Percentiles rank a stretch among this genome's conserved stretches.
Evolutionary conservation across 1,140 invertebrate genomes (phyloP).

Genomic region (Caenorhabditis briggsae): DNA sequence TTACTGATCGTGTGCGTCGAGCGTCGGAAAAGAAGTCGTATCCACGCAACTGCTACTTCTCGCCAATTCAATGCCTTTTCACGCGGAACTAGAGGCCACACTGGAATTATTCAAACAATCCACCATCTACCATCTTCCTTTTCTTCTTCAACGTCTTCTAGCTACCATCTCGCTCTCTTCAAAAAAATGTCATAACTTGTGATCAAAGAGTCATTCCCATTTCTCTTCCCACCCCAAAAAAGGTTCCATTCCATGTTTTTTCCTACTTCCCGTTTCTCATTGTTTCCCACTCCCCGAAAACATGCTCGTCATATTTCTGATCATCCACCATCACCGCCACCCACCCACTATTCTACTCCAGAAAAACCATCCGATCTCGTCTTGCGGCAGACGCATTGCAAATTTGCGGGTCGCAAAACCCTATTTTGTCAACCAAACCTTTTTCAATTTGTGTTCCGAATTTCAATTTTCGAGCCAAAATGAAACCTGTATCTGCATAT

Average conservation of each 20-base stretch:
- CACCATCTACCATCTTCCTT: neutral
- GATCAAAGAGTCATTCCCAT: conserved; percentile 50
- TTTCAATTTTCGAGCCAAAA: neutral
- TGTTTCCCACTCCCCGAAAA: neutral
- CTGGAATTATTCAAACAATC: neutral
- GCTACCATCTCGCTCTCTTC: neutral
- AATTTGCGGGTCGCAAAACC: conserved; percentile 50
- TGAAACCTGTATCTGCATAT: conserved; percentile 54
- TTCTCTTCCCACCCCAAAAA: neutral
- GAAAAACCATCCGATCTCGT: conserved; percentile 35
- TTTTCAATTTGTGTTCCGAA: conserved; percentile 7
- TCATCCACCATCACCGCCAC: neutral
- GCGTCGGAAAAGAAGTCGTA: conserved; percentile 68
- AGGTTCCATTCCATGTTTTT: conserved; percentile 34
- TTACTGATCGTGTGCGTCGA: conserved; percentile 58
- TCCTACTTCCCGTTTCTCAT: neutral
- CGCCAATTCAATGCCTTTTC: conserved; percentile 69
- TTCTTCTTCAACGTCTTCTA: neutral
- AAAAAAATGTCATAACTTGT: conserved; percentile 46
- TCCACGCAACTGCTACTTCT: conserved; percentile 68
- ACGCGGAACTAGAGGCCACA: conserved; percentile 38
- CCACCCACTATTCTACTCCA: conserved; percentile 3
- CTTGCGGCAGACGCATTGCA: conserved; percentile 49
- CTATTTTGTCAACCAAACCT: neutral
- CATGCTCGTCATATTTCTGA: neutral